These are phyloP conservation scores for Sandelia bainsii DNA, from an alignment of 2,797 vertebrate species.

Conservation along the genomic window DNA sequence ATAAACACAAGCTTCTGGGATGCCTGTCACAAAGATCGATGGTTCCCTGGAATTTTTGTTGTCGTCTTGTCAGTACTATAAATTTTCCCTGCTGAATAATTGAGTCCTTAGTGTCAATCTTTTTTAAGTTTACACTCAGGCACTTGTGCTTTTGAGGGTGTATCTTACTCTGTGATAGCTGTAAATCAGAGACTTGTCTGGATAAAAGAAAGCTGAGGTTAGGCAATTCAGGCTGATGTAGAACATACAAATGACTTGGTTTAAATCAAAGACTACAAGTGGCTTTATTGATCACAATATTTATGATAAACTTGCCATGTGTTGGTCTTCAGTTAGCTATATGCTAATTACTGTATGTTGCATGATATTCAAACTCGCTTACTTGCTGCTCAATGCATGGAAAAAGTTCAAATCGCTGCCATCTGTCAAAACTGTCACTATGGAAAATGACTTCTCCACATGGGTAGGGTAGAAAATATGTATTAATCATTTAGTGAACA, in stretches of 20 bases:
- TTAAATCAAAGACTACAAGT: constrained; percentile 6
- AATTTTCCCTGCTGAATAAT: constrained; percentile 69
- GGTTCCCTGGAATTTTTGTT: constrained; percentile 51
- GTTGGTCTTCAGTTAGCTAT: neutral
- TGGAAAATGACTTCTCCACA: neutral
- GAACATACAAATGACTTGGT: neutral
- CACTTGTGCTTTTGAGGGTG: constrained; percentile 36
- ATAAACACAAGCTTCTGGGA: constrained; percentile 58
- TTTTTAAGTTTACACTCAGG: constrained; percentile 42
- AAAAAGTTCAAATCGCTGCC: neutral
- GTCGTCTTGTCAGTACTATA: constrained; percentile 60
- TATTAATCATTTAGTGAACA: neutral
- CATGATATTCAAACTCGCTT: neutral
- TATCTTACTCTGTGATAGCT: constrained; percentile 28
- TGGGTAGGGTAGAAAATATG: neutral
- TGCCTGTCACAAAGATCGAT: constrained; percentile 68
- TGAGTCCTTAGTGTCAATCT: constrained; percentile 60
- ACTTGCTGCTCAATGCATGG: constrained; percentile 1
- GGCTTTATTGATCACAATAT: constrained; percentile 1
- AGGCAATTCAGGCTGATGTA: constrained; percentile 13
- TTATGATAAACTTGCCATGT: neutral
- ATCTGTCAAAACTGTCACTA: constrained; percentile 1
- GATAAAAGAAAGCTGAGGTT: constrained; percentile 24
- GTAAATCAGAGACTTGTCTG: constrained; percentile 35
- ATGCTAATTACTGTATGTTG: neutral